Conservation (phyloP, 2,888 invertebrate genomes). For the Lydus trimaculatus region DNA sequence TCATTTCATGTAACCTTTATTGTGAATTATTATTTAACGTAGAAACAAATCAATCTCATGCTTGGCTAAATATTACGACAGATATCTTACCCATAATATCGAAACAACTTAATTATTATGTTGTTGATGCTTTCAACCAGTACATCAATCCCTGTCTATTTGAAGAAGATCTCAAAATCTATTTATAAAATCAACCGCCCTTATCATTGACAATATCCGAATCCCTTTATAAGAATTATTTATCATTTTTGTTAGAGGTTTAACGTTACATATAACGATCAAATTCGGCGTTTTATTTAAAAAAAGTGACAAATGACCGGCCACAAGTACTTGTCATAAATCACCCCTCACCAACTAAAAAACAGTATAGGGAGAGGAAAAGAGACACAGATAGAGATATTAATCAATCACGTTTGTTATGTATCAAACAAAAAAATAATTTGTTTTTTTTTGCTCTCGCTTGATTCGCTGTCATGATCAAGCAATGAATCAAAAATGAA, state of each 20-base stretch:
- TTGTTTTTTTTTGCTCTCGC: not conserved
- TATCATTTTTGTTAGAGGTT: not conserved
- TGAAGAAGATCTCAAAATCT: not conserved
- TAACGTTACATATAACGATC: not conserved
- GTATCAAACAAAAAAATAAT: not conserved
- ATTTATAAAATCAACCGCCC: not conserved
- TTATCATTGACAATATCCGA: not conserved
- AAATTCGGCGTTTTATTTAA: constrained; percentile 29
- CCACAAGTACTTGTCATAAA: constrained; percentile 44
- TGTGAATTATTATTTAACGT: too few species aligned
- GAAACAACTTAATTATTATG: not conserved
- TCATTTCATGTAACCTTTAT: too few species aligned
- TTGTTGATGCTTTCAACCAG: not conserved
- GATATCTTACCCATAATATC: not conserved
- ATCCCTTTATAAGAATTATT: not conserved
- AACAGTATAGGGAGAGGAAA: not conserved
- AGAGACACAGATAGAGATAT: not conserved
- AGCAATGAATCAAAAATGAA: not conserved
- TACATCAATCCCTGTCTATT: too few species aligned
- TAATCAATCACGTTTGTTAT: constrained; percentile 1
- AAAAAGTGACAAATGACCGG: constrained; percentile 48
- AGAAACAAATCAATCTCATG: not conserved
- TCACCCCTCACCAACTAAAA: constrained; percentile 29
- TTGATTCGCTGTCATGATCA: not conserved
- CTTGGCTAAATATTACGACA: not conserved